A percentile compares a stretch with the other conserved stretches of the same genome.
Conservation (phyloP, 2,888 invertebrate genomes). For the Hetaerina titia region DNA sequence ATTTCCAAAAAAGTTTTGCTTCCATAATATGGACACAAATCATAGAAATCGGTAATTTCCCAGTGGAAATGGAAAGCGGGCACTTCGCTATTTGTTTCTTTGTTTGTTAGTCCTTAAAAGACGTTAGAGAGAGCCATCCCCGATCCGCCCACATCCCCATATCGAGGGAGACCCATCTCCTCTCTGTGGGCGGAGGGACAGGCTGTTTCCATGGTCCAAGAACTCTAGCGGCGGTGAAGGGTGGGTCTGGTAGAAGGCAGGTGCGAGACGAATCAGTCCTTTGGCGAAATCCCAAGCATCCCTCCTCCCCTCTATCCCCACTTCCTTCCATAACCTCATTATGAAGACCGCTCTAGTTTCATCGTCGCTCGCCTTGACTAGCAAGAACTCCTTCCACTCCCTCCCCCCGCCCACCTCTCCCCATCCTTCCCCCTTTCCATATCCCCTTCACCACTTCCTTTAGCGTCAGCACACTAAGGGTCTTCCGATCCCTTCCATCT, state of each 20-base stretch:
- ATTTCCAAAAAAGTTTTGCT: too few species aligned
- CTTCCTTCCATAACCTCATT: constrained; percentile 67
- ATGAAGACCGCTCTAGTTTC: constrained; percentile 53
- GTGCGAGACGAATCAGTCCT: constrained; percentile 53
- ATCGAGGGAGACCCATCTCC: background rate
- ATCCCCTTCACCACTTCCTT: background rate
- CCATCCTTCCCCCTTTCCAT: background rate
- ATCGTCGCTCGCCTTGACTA: constrained; percentile 44
- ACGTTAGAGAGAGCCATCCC: too few species aligned
- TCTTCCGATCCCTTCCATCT: background rate
- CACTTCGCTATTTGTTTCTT: too few species aligned
- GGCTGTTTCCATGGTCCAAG: constrained; percentile 25
- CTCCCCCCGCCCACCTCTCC: background rate
- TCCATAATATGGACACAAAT: too few species aligned
- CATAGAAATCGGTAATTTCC: too few species aligned
- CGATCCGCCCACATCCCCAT: background rate
- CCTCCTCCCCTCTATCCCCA: background rate
- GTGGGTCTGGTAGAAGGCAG: background rate
- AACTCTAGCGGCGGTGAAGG: background rate
- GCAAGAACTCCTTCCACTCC: background rate
- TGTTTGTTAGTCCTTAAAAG: too few species aligned
- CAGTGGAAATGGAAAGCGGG: too few species aligned
- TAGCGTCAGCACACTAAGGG: background rate
- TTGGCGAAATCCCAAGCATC: constrained; percentile 55
- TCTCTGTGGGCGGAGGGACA: background rate